phyloP scores from a whole-genome alignment of 2,797 vertebrate genomes.

The Sebastes matsubarae region DNA sequence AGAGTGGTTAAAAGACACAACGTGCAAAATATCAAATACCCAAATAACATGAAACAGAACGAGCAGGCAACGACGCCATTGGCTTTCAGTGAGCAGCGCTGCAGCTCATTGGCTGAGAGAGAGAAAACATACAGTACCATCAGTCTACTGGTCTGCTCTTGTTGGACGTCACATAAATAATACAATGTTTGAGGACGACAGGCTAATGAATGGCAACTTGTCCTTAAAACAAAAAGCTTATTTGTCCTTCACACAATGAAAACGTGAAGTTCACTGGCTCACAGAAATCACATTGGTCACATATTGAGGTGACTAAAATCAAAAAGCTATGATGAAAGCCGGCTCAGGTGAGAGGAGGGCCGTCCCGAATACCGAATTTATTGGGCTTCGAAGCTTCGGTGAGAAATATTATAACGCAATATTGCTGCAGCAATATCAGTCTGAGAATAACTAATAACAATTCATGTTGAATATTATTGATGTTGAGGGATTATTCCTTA shows the following conservation, averaged over 20 bases:
- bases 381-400: too few relatives aligned
- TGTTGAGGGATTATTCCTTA: too few relatives aligned
- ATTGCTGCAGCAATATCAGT: too few relatives aligned
- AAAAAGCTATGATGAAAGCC: background rate
- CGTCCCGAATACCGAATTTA: too few relatives aligned
- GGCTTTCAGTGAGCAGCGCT: background rate
- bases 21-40: constrained; percentile 50
- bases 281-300: background rate
- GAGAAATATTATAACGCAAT: background rate
- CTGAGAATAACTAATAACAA: too few relatives aligned
- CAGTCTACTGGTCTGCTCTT: background rate
- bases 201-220: background rate
- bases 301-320: background rate
- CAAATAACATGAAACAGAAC: background rate
- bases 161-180: background rate
- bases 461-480: too few relatives aligned
- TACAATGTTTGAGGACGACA: background rate
- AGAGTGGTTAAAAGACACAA: constrained; percentile 20
- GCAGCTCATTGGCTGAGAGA: background rate
- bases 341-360: background rate
- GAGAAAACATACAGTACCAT: background rate
- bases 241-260: background rate
- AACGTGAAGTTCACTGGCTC: background rate
- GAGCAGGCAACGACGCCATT: background rate
- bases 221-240: background rate